Evolutionary conservation across 2,797 vertebrate species (phyloP).

Genomic region (Molossus alvarezi): DNA sequence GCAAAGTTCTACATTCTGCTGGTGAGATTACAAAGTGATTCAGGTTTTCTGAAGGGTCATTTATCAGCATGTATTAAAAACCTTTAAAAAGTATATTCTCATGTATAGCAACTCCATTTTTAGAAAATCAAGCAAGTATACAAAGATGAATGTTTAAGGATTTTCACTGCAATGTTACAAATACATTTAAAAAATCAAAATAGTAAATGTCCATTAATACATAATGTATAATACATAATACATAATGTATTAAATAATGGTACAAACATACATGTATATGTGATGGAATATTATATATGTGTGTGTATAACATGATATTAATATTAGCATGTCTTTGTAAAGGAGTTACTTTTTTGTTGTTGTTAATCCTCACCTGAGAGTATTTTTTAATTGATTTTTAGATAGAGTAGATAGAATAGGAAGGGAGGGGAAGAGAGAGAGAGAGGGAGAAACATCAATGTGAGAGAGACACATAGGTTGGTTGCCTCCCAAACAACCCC

Average conservation of each 20-base stretch:
- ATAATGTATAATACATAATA: no score
- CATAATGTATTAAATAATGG: no score
- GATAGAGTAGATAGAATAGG: no score
- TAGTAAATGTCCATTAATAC: not conserved
- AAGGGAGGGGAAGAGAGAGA: no score
- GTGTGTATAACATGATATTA: not conserved
- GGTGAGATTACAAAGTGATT: not conserved
- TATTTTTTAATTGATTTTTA: no score
- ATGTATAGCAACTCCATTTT: not conserved
- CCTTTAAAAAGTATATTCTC: not conserved
- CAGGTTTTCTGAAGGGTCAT: not conserved
- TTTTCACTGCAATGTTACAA: not conserved
- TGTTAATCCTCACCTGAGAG: no score
- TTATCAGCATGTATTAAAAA: not conserved
- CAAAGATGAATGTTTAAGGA: not conserved
- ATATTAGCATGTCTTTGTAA: not conserved
- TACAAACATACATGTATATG: not conserved
- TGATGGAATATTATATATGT: not conserved
- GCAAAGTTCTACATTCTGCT: not conserved
- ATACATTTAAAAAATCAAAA: not conserved
- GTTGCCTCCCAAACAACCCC: no score
- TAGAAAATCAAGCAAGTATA: constrained; percentile 48
- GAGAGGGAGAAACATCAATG: no score
- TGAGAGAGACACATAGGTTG: no score
- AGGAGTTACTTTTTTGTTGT: not conserved